Percentiles rank a stretch among this genome's conserved stretches.
Evolutionary conservation across 2,113 vertebrate species (phyloP).

Genomic region (Camelus dromedarius): DNA sequence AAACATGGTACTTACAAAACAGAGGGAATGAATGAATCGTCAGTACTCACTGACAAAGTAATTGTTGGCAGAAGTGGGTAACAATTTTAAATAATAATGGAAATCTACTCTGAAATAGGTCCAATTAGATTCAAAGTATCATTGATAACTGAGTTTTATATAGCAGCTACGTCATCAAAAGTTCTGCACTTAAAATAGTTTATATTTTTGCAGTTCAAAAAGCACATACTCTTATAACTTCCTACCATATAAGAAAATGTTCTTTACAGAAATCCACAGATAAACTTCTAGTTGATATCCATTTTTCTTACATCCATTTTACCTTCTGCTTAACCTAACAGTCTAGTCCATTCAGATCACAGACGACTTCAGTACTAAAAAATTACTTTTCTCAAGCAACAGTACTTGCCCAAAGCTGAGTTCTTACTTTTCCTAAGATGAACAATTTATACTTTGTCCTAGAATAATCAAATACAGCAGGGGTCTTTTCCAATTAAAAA

Average conservation of each 20-base stretch:
- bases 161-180: not conserved
- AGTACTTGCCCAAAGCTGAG: not conserved
- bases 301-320: not conserved
- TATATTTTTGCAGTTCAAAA: not conserved
- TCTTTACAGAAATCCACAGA: not conserved
- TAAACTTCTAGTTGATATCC: not conserved
- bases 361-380: not conserved
- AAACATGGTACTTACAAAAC: conserved; percentile 27
- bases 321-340: not conserved
- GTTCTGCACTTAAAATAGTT: not conserved
- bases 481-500: not conserved
- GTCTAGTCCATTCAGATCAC: not conserved
- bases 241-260: not conserved
- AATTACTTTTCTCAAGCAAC: not conserved
- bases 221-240: not conserved
- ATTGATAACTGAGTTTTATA: not conserved
- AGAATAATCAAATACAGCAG: not conserved
- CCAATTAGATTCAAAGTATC: not conserved
- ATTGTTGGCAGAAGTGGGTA: not conserved
- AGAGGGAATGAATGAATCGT: not conserved
- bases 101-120: not conserved
- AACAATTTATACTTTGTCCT: not conserved
- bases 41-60: not conserved
- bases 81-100: not conserved
- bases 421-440: not conserved